phyloP scores from a whole-genome alignment of 2,797 vertebrate genomes.

The Xenopus petersii region DNA sequence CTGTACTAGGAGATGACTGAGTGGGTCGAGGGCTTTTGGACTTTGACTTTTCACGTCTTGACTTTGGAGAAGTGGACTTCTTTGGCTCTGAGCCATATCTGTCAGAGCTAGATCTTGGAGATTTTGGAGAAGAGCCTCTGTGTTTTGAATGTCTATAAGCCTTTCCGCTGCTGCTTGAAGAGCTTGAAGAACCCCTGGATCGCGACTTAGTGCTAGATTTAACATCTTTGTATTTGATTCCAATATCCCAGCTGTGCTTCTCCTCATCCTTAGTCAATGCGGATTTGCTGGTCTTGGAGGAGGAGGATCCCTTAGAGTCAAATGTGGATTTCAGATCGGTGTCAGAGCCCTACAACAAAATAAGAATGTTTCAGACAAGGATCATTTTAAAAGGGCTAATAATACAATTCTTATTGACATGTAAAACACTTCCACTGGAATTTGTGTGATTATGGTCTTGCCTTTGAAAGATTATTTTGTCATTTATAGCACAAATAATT shows the following conservation, averaged over 20 bases:
- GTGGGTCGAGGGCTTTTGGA: constrained; percentile 64
- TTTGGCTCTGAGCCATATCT: background rate
- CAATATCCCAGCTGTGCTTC: background rate
- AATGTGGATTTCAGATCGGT: constrained; percentile 57
- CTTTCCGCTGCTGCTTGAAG: background rate
- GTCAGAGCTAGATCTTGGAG: background rate
- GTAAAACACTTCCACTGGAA: no score
- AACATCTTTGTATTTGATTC: background rate
- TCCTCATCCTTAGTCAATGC: background rate
- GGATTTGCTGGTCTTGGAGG: background rate
- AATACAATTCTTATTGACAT: no score
- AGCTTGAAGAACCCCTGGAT: background rate
- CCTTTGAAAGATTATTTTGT: no score
- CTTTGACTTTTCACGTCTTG: constrained; percentile 61
- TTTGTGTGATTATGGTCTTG: no score
- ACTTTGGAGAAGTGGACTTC: background rate
- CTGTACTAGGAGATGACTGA: constrained; percentile 59
- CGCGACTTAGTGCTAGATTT: background rate
- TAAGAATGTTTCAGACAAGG: background rate
- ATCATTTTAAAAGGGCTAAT: no score
- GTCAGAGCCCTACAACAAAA: constrained; percentile 13
- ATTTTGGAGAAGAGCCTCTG: background rate
- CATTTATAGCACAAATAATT: no score
- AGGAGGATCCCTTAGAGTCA: background rate
- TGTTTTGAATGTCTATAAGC: background rate